Evolutionary conservation across 1,140 invertebrate genomes (phyloP).

Genomic region (Papilio glaucus): DNA sequence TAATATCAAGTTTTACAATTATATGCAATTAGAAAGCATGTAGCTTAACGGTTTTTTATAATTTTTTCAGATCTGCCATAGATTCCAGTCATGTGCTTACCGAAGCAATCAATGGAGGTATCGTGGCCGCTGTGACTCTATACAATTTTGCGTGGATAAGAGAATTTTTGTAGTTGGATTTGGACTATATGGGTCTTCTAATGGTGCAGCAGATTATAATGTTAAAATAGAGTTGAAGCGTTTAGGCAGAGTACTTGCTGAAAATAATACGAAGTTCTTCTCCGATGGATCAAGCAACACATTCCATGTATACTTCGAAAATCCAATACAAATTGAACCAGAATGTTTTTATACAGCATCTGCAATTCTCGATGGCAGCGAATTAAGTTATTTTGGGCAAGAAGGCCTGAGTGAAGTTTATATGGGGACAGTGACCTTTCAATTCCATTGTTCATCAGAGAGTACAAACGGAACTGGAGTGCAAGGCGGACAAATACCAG

Average conservation of each 20-base stretch:
- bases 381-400: slow-evolving; percentile 97
- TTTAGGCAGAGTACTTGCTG: slow-evolving; percentile 92
- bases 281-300: slow-evolving; percentile 97
- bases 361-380: slow-evolving; percentile 93
- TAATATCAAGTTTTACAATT: slow-evolving; percentile 33
- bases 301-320: slow-evolving; percentile 96
- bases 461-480: slow-evolving; percentile 97
- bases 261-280: slow-evolving; percentile 96
- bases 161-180: slow-evolving; percentile 96
- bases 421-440: slow-evolving; percentile 94
- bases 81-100: slow-evolving; percentile 98
- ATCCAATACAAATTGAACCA: slow-evolving; percentile 96
- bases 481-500: slow-evolving; percentile 96
- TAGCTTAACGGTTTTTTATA: slow-evolving; percentile 32
- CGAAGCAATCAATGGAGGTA: slow-evolving; percentile 98
- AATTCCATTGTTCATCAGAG: slow-evolving; percentile 97
- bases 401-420: slow-evolving; percentile 96
- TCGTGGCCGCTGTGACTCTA: slow-evolving; percentile 94
- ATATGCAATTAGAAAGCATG: background rate
- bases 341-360: slow-evolving; percentile 96
- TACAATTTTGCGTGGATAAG: slow-evolving; percentile 96
- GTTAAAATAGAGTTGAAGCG: slow-evolving; percentile 96
- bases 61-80: slow-evolving; percentile 91
- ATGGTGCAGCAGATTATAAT: slow-evolving; percentile 94
- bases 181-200: slow-evolving; percentile 95